phyloP scores from a whole-genome alignment of 1,140 invertebrate species.

The Rhynchophorus ferrugineus region DNA sequence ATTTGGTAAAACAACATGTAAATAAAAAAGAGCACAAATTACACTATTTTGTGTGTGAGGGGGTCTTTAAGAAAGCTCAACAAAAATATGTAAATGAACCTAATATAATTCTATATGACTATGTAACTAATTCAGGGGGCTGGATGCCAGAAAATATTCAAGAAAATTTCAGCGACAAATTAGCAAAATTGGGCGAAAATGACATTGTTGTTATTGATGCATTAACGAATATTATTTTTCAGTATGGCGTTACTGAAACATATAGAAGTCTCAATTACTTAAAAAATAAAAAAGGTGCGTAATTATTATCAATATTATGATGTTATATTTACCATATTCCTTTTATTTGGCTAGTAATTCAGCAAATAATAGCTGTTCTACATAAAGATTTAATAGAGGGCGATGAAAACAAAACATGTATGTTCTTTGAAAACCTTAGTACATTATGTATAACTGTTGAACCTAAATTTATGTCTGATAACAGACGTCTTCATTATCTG shows the following conservation, averaged over 20 bases:
- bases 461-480: constrained; percentile 31
- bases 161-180: constrained; percentile 8
- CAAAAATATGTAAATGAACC: constrained; percentile 4
- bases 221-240: constrained; percentile 32
- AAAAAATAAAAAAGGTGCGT: constrained; percentile 26
- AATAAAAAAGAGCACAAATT: constrained; percentile 19
- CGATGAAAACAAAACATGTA: constrained; percentile 38
- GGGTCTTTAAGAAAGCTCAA: constrained; percentile 22
- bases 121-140: constrained; percentile 19
- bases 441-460: constrained; percentile 42
- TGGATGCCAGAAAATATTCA: constrained; percentile 13
- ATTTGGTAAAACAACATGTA: constrained; percentile 26
- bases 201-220: constrained; percentile 35
- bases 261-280: constrained; percentile 29
- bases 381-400: constrained; percentile 44
- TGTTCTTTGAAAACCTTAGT: constrained; percentile 44
- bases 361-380: constrained; percentile 43
- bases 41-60: constrained; percentile 35
- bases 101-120: constrained; percentile 27
- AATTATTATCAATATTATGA: constrained; percentile 3
- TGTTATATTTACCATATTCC: neutral
- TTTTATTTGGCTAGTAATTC: constrained; percentile 29
- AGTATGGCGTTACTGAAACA: constrained; percentile 25
- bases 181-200: constrained; percentile 13
- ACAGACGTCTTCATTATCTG: constrained; percentile 40